Percentiles rank a stretch among this genome's conserved stretches.
Evolutionary conservation across 2,797 vertebrate genomes (phyloP).

Genomic region (Molothrus ater): DNA sequence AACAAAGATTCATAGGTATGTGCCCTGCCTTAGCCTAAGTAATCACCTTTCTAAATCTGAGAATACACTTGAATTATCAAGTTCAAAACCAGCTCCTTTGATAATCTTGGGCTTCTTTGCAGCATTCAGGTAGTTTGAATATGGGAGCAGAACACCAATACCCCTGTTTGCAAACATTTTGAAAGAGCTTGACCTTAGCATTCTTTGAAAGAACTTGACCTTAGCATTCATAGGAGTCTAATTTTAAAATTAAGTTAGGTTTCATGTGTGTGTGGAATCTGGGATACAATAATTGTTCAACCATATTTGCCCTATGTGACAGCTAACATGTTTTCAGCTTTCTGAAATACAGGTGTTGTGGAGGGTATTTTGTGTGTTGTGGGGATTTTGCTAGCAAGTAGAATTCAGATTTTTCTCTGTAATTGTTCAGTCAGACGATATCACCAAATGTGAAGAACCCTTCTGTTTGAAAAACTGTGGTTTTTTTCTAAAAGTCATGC

Average conservation of each 20-base stretch:
- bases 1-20: background rate
- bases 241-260: background rate
- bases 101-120: background rate
- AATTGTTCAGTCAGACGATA: background rate
- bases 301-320: accelerated
- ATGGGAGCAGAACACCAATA: background rate
- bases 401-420: background rate
- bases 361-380: background rate
- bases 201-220: background rate
- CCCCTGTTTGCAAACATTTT: background rate
- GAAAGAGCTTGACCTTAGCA: background rate
- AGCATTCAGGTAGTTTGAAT: background rate
- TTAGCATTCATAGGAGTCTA: background rate
- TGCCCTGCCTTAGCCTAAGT: background rate
- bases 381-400: background rate
- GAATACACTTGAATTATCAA: background rate
- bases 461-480: background rate
- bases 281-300: background rate
- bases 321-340: background rate
- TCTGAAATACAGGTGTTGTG: background rate
- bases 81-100: background rate
- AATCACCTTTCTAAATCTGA: background rate
- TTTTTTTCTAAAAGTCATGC: background rate
- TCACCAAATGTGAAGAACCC: background rate
- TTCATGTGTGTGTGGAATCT: background rate